These are phyloP conservation scores for Armadillidium nasatum DNA, from an alignment of 1,140 invertebrate species.

Conservation along the genomic window DNA sequence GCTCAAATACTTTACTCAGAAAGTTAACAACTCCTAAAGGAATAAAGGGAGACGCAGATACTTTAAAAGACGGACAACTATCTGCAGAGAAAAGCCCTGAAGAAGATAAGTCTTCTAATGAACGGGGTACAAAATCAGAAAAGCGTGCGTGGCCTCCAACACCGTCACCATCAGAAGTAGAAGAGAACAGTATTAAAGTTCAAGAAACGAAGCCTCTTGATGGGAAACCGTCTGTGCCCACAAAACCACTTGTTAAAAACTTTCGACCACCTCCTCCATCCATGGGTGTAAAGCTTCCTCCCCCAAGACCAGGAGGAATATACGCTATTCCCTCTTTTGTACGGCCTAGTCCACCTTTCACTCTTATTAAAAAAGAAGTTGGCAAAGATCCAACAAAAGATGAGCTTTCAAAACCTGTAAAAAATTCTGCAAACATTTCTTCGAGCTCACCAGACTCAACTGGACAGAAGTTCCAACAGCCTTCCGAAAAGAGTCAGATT, in stretches of 20 bases:
- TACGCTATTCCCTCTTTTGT: constrained; percentile 59
- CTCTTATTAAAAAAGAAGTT: constrained; percentile 30
- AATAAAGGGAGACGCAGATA: constrained; percentile 39
- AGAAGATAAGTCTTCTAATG: constrained; percentile 12
- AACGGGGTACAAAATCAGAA: constrained; percentile 46
- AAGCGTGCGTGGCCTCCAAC: constrained; percentile 57
- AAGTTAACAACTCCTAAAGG: constrained; percentile 71
- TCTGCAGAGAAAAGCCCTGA: constrained; percentile 39
- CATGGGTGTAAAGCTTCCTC: constrained; percentile 41
- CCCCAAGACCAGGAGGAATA: constrained; percentile 54
- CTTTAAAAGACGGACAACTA: constrained; percentile 32
- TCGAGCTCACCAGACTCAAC: constrained; percentile 27
- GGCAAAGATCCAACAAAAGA: constrained; percentile 32
- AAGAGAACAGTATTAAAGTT: constrained; percentile 40
- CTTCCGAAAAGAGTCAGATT: constrained; percentile 36
- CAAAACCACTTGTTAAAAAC: constrained; percentile 60
- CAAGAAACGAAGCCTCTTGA: constrained; percentile 47
- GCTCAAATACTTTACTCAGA: constrained; percentile 84
- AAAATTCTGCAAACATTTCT: constrained; percentile 8
- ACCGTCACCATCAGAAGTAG: neutral
- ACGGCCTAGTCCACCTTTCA: constrained; percentile 29
- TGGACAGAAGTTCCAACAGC: neutral
- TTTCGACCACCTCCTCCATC: constrained; percentile 52
- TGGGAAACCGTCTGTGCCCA: constrained; percentile 67
- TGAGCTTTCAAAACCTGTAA: neutral